These are phyloP conservation scores for Orthonychiurus folsomi DNA, from an alignment of 2,888 invertebrate genomes.

Conservation along the genomic window DNA sequence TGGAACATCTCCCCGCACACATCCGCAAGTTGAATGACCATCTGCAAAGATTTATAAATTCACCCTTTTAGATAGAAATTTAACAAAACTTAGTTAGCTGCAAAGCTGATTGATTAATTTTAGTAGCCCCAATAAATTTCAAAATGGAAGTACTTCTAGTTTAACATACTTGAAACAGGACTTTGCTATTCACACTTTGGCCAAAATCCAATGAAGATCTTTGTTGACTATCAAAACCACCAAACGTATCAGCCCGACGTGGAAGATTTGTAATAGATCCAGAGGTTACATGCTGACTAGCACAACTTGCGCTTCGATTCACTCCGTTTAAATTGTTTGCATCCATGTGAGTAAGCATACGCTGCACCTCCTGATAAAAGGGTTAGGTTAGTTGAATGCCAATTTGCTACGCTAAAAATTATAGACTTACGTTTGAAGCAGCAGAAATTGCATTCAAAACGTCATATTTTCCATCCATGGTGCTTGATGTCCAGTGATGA, in stretches of 20 bases:
- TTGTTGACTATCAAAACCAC: slow-evolving; percentile 67
- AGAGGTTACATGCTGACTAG: slow-evolving; percentile 81
- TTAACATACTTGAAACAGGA: slow-evolving; percentile 28
- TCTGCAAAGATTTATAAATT: slow-evolving; percentile 16
- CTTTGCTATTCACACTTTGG: slow-evolving; percentile 23
- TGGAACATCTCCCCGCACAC: slow-evolving; percentile 39
- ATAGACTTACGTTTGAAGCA: slow-evolving; percentile 31
- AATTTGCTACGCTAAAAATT: neutral
- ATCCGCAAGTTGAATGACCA: slow-evolving; percentile 38
- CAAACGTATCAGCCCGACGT: slow-evolving; percentile 89
- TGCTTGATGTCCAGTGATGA: slow-evolving; percentile 33
- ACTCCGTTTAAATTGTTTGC: slow-evolving; percentile 29
- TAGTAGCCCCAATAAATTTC: neutral
- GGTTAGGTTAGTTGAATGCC: neutral
- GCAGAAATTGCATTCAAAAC: slow-evolving; percentile 33
- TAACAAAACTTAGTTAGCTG: neutral
- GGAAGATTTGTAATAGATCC: slow-evolving; percentile 80
- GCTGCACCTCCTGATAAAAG: slow-evolving; percentile 35
- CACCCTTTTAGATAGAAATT: neutral
- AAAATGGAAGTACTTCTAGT: neutral
- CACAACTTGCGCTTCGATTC: slow-evolving; percentile 75
- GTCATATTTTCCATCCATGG: slow-evolving; percentile 34
- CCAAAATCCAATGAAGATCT: slow-evolving; percentile 24
- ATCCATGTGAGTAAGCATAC: slow-evolving; percentile 30
- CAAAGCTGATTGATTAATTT: neutral